Base-by-base conservation (phyloP, 2,888 invertebrate genomes). In the Syrphus vitripennis region DNA sequence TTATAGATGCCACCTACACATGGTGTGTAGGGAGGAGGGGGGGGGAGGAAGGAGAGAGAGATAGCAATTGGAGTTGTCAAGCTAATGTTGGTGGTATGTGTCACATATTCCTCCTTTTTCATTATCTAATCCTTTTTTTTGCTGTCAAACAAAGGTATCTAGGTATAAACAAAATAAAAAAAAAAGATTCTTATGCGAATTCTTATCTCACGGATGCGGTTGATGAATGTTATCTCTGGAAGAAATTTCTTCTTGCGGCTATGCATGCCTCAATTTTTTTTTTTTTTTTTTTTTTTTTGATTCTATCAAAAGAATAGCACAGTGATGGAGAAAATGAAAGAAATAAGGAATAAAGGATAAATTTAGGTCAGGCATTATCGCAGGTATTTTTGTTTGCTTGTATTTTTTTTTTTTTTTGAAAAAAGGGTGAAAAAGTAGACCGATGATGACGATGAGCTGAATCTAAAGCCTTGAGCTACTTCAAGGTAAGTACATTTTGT, bases 331-430 rank as follows among this genome's bases (percentile, higher is more conserved):
- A 48, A 76, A 57, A 65, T 34, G 75, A 71, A 74, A 71, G 59
- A 45, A 42, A 70, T 57, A 34, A 57, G 31, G 53, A 42, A 63
- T 79, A 70, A 86, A 81, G 61, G 77, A 77, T 74, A 72, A 77
- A 86, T 86, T 82, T 82, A 74, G 86, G 86, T 86, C 86, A 86
- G 86, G 86, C 61, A 78, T 86, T 78, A 82, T 86, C 69, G 72
- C 40, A 61, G 77, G 55, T 67, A 63, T 69, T 53, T 63, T 24
- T 71, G 16, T 40, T 59, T 34, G 6, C 40, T 19, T 21, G 24
- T 21, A n/a, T 4, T 37, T 59, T 14, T 37, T 21, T 37, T 37
- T 59, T 19, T 21, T 21, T 14, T 12, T 26, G 1, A 45, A 40
- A 42, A 65, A 75, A 48, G 53, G 26, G 45, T 53, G 37, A 7